Conservation (phyloP, 2,888 invertebrate genomes). For the Furcula furcula region DNA sequence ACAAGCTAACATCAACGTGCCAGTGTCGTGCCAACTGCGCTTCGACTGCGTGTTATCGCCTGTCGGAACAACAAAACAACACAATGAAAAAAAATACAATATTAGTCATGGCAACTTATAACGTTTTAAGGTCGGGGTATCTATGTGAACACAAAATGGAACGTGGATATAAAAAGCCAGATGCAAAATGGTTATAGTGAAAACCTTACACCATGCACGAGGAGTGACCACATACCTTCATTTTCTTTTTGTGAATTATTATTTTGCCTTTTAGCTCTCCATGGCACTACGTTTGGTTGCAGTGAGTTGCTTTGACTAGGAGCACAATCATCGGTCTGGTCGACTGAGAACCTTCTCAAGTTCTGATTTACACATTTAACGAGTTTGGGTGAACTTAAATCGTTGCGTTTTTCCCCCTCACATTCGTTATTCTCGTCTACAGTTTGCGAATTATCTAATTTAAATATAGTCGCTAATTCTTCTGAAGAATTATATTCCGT, state of each 20-base stretch:
- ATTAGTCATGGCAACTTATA: constrained; percentile 26
- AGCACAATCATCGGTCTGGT: constrained; percentile 56
- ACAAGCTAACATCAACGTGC: constrained; percentile 89
- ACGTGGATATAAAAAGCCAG: constrained; percentile 42
- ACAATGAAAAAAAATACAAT: constrained; percentile 35
- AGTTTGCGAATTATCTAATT: constrained; percentile 47
- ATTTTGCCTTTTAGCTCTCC: constrained; percentile 73
- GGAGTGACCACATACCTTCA: constrained; percentile 72
- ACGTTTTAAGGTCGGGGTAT: constrained; percentile 1
- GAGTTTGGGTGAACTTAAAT: constrained; percentile 73
- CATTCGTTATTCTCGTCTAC: constrained; percentile 36
- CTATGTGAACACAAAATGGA: constrained; percentile 25
- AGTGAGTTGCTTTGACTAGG: constrained; percentile 75
- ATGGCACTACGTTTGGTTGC: constrained; percentile 71
- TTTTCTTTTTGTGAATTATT: constrained; percentile 72
- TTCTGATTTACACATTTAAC: constrained; percentile 74
- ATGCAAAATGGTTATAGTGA: constrained; percentile 73
- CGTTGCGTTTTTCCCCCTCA: constrained; percentile 49
- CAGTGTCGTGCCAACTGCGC: constrained; percentile 82
- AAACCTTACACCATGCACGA: constrained; percentile 75
- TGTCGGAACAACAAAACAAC: constrained; percentile 62
- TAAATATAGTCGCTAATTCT: constrained; percentile 84
- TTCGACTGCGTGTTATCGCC: constrained; percentile 73
- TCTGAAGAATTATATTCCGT: constrained; percentile 85
- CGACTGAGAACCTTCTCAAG: constrained; percentile 66